Conservation (phyloP, 2,113 vertebrate species). For the Nicator chloris region DNA sequence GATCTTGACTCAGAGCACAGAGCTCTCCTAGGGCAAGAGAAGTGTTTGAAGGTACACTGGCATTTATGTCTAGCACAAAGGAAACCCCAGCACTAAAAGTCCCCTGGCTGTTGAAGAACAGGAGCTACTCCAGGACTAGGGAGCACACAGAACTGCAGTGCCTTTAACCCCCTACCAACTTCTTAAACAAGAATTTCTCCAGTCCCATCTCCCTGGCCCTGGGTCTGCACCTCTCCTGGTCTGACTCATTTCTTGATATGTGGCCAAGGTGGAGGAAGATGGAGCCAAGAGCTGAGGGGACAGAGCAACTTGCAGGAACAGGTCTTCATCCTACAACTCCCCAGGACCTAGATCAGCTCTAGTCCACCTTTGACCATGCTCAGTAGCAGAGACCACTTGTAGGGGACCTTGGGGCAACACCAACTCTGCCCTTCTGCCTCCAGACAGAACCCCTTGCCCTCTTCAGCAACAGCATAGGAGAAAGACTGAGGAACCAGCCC, state of each 20-base stretch:
- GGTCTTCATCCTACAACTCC: background rate
- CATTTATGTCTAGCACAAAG: background rate
- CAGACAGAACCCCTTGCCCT: background rate
- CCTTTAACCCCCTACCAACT: background rate
- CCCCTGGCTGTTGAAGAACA: background rate
- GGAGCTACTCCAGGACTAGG: background rate
- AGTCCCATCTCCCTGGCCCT: background rate
- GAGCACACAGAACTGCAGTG: background rate
- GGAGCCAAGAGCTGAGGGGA: background rate
- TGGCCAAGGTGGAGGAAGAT: background rate
- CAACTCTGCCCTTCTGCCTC: background rate
- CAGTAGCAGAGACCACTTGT: background rate
- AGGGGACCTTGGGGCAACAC: background rate
- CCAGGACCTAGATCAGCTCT: background rate
- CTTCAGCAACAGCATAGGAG: background rate
- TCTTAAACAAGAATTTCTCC: background rate
- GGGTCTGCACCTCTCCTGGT: background rate
- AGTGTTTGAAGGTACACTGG: background rate
- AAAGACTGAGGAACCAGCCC: background rate
- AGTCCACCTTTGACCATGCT: background rate
- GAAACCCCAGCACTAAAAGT: background rate
- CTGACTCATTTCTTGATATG: background rate
- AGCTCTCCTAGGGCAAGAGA: background rate
- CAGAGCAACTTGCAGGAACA: background rate
- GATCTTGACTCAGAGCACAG: background rate